phyloP scores from a whole-genome alignment of 2,113 vertebrate species.

The Ginglymostoma cirratum region DNA sequence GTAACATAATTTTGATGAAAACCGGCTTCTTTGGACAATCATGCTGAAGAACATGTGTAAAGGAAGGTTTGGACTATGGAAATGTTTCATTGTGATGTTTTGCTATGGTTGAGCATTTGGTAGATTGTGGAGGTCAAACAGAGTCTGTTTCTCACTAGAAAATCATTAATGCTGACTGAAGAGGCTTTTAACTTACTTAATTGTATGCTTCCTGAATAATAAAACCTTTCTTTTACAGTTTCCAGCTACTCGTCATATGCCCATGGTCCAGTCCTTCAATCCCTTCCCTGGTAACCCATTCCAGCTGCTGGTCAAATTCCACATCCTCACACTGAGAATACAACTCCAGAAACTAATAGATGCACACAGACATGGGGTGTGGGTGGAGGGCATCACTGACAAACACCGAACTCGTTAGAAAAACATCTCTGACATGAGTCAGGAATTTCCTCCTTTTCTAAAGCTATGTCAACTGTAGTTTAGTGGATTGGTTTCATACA shows the following conservation, averaged over 20 bases:
- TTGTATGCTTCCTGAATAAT: background rate
- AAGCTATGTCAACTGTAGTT: background rate
- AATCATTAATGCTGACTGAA: background rate
- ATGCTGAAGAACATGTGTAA: background rate
- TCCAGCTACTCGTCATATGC: background rate
- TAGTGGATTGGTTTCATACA: background rate
- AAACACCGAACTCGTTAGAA: background rate
- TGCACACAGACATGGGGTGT: background rate
- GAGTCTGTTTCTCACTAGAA: background rate
- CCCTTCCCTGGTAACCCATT: background rate
- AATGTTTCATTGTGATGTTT: background rate
- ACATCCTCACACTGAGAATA: background rate
- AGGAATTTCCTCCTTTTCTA: background rate
- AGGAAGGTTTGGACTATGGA: background rate
- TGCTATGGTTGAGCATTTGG: background rate
- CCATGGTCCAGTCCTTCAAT: background rate
- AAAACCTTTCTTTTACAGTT: background rate
- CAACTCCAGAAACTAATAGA: background rate
- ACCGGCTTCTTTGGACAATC: background rate
- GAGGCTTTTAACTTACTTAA: background rate
- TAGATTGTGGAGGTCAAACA: background rate
- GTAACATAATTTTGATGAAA: background rate
- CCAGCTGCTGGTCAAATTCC: background rate
- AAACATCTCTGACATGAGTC: background rate
- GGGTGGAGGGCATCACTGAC: background rate